Base-by-base conservation (phyloP, 2,888 invertebrate genomes). In the Drosophila nigricruria region DNA sequence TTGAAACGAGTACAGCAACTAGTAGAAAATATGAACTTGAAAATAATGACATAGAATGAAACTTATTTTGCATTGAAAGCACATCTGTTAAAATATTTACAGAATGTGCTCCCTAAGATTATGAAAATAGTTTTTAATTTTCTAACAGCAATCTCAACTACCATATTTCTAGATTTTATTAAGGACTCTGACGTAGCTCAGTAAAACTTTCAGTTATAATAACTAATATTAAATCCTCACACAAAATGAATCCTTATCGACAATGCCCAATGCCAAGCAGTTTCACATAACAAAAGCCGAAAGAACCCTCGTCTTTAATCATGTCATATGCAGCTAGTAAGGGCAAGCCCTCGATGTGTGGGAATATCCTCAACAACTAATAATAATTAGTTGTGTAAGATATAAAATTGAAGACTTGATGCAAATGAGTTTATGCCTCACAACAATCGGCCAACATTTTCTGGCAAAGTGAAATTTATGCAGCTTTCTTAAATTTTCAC, bases 141-240 rank as follows among this genome's bases (percentile, higher is more conserved):
- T 43, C 14, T 23, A 23, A 23, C 12, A 14, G 3, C 20, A 12
- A 43, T 23, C 6, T 1, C 14, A 25, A 16, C 45, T n/a, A 8
- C 1, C 38, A 40, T 8, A 8, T 40, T 18, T 40, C 16, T 1
- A 40, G 18, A 10, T 18, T 40, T 40, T 3, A 18, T 3, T 9
- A 40, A 9, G 18, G 1, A 10, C 3, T 30, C 8, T 38, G n/a
- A n/a, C 2, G 8, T 1, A 4, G n/a, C 42, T 43, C 1, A 42
- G 2, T 23, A 53, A 53, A 59, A 27, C 49, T 16, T n/a, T 3
- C 16, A 14, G 40, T 14, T 5, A 25, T 59, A 53, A 77, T 65
- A 61, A 60, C n/a, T 43, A 16, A 71, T 78, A 62, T 77, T 66
- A 60, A 77, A 78, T 78, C 75, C 78, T 78, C 79, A 71, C 49